Evolutionary conservation across 2,797 vertebrate genomes (phyloP).

Genomic region (Odontamblyopus lacepedii): DNA sequence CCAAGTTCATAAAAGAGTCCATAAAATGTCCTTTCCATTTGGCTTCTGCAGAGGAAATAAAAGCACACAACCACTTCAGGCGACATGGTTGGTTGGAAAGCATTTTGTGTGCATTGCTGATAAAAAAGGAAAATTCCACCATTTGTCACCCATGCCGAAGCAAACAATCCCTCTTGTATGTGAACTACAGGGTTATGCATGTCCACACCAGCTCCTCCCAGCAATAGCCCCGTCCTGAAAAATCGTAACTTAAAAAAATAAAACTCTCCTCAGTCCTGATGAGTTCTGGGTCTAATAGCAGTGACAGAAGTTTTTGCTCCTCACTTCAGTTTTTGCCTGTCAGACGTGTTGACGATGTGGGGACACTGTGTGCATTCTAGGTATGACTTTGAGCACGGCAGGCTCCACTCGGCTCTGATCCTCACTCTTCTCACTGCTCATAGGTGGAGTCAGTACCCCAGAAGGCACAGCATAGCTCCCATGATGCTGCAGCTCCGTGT

Average conservation of each 20-base stretch:
- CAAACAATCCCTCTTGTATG: constrained; percentile 4
- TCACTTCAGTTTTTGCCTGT: constrained; percentile 10
- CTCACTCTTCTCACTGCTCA: constrained; percentile 87
- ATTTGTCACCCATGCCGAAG: background rate
- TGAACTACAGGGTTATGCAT: constrained; percentile 10
- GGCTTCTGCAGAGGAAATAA: constrained; percentile 59
- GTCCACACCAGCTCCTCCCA: constrained; percentile 9
- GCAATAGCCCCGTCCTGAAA: constrained; percentile 11
- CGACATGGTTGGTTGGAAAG: constrained; percentile 29
- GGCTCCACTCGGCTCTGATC: constrained; percentile 26
- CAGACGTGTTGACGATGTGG: background rate
- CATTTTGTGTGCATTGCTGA: constrained; percentile 28
- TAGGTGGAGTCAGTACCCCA: constrained; percentile 91
- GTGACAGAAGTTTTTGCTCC: background rate
- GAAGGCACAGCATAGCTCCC: constrained; percentile 82
- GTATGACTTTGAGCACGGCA: constrained; percentile 23
- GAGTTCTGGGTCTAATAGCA: background rate
- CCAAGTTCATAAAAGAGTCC: constrained; percentile 60
- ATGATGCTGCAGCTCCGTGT: constrained; percentile 77
- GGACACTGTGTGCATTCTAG: constrained; percentile 42
- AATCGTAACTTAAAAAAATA: constrained; percentile 3
- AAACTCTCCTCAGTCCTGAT: background rate
- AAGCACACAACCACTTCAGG: constrained; percentile 24
- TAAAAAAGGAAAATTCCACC: constrained; percentile 11
- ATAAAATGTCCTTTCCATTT: constrained; percentile 43